A percentile compares a stretch with the other conserved stretches of the same genome.
Conservation (phyloP, 2,113 vertebrate genomes). For the Oostethus manadensis region DNA sequence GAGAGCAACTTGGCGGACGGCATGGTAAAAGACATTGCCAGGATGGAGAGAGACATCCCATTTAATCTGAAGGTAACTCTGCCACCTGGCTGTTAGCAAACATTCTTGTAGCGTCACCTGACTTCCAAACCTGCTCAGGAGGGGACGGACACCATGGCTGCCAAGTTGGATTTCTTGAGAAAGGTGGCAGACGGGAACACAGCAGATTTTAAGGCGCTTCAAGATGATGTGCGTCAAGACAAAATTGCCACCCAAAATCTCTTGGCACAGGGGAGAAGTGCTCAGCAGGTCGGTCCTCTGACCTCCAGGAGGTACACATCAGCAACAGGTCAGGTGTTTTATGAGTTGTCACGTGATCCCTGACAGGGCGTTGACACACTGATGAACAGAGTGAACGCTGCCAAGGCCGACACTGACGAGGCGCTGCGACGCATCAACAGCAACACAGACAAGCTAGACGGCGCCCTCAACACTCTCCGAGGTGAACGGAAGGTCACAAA, state of each 20-base stretch:
- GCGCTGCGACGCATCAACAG: conserved; percentile 72
- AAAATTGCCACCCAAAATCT: conserved; percentile 22
- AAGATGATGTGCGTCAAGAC: conserved; percentile 10
- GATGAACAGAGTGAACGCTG: conserved; percentile 73
- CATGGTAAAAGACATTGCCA: conserved; percentile 49
- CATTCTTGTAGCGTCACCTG: not conserved
- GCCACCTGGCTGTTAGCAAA: not conserved
- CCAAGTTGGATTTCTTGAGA: conserved; percentile 36
- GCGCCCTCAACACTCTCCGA: conserved; percentile 76
- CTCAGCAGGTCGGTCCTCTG: conserved; percentile 50
- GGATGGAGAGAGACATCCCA: conserved; percentile 45
- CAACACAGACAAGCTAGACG: conserved; percentile 78
- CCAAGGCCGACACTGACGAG: conserved; percentile 73
- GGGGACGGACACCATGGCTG: conserved; percentile 29
- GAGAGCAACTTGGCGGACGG: conserved; percentile 50
- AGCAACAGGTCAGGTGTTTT: not conserved
- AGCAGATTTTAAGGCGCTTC: conserved; percentile 27
- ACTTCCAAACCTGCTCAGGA: conserved; percentile 30
- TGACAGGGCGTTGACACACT: conserved; percentile 73
- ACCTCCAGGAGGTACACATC: not conserved
- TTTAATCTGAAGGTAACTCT: conserved; percentile 44
- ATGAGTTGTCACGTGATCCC: not conserved
- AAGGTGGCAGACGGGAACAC: conserved; percentile 19
- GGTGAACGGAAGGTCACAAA: conserved; percentile 59
- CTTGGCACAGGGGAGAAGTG: conserved; percentile 35